Evolutionary conservation across 2,797 vertebrate species (phyloP).

Genomic region (Caiman crocodilus): DNA sequence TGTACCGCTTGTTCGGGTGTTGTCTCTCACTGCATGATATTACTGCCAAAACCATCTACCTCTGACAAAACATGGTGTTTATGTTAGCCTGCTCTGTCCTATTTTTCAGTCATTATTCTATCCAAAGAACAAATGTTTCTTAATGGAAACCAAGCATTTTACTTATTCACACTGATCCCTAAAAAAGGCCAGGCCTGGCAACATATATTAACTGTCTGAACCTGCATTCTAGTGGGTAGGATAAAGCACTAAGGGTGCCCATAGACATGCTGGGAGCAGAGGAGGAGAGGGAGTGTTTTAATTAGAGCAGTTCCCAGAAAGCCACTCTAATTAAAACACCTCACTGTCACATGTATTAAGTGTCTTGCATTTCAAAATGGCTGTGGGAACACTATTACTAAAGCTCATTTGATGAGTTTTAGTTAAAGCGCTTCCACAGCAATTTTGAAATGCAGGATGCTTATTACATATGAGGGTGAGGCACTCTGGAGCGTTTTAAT

Average conservation of each 20-base stretch:
- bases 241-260: not conserved
- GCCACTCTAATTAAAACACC: too few relatives aligned
- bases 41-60: not conserved
- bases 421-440: too few relatives aligned
- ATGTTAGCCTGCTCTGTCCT: constrained; percentile 20
- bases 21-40: not conserved
- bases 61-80: not conserved
- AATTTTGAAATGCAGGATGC: too few relatives aligned
- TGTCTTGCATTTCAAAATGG: too few relatives aligned
- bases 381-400: too few relatives aligned
- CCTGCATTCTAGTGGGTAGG: not conserved
- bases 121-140: not conserved
- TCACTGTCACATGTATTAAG: too few relatives aligned
- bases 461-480: too few relatives aligned
- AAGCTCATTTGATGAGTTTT: too few relatives aligned
- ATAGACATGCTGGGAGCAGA: too few relatives aligned
- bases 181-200: not conserved
- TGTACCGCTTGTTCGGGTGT: not conserved
- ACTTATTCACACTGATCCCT: constrained; percentile 3
- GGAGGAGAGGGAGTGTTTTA: too few relatives aligned
- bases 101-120: not conserved
- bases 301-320: too few relatives aligned
- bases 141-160: not conserved
- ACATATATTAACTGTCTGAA: not conserved
- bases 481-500: too few relatives aligned